Conservation (phyloP, 2,113 vertebrate genomes). For the Passer montanus region DNA sequence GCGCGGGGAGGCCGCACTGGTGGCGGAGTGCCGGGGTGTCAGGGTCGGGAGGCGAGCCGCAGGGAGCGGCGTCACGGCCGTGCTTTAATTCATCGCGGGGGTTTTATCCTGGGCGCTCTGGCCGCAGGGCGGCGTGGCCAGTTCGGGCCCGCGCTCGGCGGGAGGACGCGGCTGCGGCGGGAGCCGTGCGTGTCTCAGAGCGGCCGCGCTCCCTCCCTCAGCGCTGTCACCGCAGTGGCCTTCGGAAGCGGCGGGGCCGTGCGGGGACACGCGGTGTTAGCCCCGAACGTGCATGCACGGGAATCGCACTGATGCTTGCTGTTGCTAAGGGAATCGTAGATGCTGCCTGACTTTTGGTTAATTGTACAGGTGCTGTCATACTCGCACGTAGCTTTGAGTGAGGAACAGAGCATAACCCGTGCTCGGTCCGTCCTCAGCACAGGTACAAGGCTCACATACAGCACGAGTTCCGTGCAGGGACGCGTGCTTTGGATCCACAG, state of each 20-base stretch:
- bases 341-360: neutral
- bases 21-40: too few species aligned
- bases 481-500: fast-evolving
- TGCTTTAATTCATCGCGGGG: fast-evolving
- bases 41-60: neutral
- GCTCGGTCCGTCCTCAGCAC: fast-evolving
- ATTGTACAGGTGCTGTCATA: fast-evolving
- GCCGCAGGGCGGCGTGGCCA: neutral
- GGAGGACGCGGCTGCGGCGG: too few species aligned
- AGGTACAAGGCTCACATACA: fast-evolving
- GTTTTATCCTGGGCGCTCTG: fast-evolving
- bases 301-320: neutral
- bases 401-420: neutral
- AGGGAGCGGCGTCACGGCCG: fast-evolving
- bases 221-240: fast-evolving
- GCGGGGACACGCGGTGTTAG: too few species aligned
- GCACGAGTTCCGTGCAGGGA: fast-evolving
- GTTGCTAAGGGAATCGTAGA: fast-evolving
- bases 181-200: too few species aligned
- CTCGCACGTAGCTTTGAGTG: neutral
- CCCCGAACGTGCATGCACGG: fast-evolving
- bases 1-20: too few species aligned
- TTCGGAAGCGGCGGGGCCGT: fast-evolving
- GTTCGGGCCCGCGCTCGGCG: fast-evolving
- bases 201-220: fast-evolving